Evolutionary conservation across 1,140 invertebrate genomes (phyloP), one percentile per base, ranked within the genome.

Genomic region (Aphelenchoides avenae): DNA sequence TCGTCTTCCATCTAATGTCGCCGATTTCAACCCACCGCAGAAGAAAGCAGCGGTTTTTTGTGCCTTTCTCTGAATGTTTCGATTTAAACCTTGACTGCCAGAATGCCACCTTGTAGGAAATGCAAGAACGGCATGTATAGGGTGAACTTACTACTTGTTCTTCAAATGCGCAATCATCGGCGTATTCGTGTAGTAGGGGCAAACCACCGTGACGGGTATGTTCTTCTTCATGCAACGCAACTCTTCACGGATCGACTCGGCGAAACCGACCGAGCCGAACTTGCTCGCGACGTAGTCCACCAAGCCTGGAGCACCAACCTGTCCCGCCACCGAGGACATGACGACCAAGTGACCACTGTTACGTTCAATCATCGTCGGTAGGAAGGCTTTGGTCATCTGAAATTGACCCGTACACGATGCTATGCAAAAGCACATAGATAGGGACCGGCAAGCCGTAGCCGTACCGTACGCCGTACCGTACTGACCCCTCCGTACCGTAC

Each of bases 281-380:
- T 95, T 95, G 3, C 88, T 89, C 2, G 88, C 84, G 75, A 89
- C 91, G 79, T 95, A 95, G 81, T 93, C 91, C 2, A 88, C 86
- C 52, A 93, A 83, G 72, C 87, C 87, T 50, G 85, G 83, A 52
- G 86, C 84, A 36, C 87, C 86, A 18, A 86, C 80, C 59, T 87
- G 82, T 20, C 90, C 91, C 24, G 91, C 91, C 65, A 91, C 83
- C 42, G 89, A 91, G 0, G 91, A 87, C 49, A 96, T 86, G 3
- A 88, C 91, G 0, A 95, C 89, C 55, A 96, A 86, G 70, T 97
- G 92, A 0, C 92, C 92, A 50, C 85, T 84, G 72, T 89, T 87
- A 18, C 83, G 80, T 5, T 73, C 61, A 54, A 86, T 83, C 80
- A 95, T 87, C 42, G 87, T 85, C 0, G 88, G 88, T 18, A 97